Base-by-base conservation (phyloP, 2,797 vertebrate genomes). In the Oryzias dopingdopingensis region DNA sequence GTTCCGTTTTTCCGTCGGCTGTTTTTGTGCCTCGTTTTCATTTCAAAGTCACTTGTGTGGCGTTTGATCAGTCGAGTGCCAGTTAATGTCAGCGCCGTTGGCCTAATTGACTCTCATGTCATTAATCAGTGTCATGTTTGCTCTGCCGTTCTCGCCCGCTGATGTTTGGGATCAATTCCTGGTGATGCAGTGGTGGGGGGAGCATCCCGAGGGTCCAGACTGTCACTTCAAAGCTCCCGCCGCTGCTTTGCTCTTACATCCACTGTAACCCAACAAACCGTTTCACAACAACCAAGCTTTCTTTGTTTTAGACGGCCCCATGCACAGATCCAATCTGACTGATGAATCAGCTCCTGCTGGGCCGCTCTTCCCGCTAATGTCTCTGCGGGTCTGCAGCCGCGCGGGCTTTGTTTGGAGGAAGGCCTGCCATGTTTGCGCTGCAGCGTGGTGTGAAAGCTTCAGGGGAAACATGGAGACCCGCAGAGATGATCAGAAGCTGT, bases 41-140 rank as follows among this genome's bases (percentile, higher is more conserved):
- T 79, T 72, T 78, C 70, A 75, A 64, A 80, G 74, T 52, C 59
- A 56, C 59, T 54, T 45, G 47, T 65, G 14, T 48, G 13, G 54
- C 44, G n/a, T 72, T 56, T 68, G 79, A 83, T 79, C 72, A 40
- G 52, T 3, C 4, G 32, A 47, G 64, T 6, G 4, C 48, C 56
- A 10, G 55, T 58, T 77, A 77, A 75, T 32, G 14, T 59, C 45
- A 26, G 57, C 52, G 78, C 23, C 62, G 67, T 46, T 2, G 22
- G 46, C 73, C 66, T 80, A 79, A 82, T 80, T 74, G 79, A 81
- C 66, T 74, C 51, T 29, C 1, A 13, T 45, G 69, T 62, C 62
- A 71, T 83, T 82, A 73, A 81, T 85, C 82, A 74, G 65, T 72
- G 76, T 80, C 79, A 77, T 65, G 32, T 72, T 58, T 60, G 49